These are phyloP conservation scores for Rhinoderma darwinii DNA, from an alignment of 2,113 vertebrate genomes.

Conservation along the genomic window DNA sequence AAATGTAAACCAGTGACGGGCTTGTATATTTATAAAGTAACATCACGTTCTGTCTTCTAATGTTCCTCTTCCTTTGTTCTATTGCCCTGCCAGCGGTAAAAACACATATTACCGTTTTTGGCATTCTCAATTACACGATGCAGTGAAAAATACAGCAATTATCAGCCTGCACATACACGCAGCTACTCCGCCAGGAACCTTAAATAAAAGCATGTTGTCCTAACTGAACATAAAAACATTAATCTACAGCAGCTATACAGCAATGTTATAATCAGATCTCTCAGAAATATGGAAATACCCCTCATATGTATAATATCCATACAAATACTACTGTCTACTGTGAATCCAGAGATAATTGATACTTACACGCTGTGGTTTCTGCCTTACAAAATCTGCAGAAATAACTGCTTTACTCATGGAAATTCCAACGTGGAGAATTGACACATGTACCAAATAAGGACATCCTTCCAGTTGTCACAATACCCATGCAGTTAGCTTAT, in stretches of 20 bases:
- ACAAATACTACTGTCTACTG: conserved; percentile 28
- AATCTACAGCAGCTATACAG: conserved; percentile 36
- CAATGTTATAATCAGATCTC: conserved; percentile 17
- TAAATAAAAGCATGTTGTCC: conserved; percentile 12
- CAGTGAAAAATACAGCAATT: conserved; percentile 28
- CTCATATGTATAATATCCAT: conserved; percentile 27
- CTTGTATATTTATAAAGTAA: neutral
- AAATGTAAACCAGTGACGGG: neutral
- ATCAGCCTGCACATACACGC: conserved; percentile 8
- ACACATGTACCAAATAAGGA: conserved; percentile 38
- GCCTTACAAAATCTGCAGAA: conserved; percentile 11
- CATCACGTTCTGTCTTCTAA: neutral
- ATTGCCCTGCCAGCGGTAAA: conserved; percentile 7
- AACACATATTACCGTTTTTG: conserved; percentile 48
- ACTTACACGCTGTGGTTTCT: conserved; percentile 32
- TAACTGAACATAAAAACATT: conserved; percentile 34
- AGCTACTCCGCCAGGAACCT: conserved; percentile 3
- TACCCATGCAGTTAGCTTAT: neutral
- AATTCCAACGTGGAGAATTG: neutral
- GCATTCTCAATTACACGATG: conserved; percentile 41
- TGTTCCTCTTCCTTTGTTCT: conserved; percentile 19
- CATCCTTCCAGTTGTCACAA: conserved; percentile 30
- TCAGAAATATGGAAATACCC: conserved; percentile 23
- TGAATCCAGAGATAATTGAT: conserved; percentile 34
- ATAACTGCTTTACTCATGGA: conserved; percentile 18